phyloP scores from a whole-genome alignment of 1,140 invertebrate genomes.

The Cotesia vestalis region DNA sequence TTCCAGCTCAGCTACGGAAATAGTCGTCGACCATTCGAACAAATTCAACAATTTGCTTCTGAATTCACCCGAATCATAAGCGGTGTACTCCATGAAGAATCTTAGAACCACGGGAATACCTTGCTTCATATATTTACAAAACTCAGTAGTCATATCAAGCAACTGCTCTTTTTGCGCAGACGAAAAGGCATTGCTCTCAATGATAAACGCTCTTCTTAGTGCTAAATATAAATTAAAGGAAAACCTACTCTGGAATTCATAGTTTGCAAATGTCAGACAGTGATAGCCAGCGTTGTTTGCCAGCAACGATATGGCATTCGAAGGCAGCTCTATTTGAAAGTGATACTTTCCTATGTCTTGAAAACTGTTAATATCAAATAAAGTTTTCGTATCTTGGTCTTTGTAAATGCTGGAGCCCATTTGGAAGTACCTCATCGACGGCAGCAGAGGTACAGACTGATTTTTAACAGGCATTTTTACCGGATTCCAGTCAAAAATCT shows the following conservation, averaged over 20 bases:
- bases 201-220: conserved; percentile 55
- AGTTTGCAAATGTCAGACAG: conserved; percentile 55
- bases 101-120: conserved; percentile 57
- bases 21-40: conserved; percentile 55
- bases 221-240: conserved; percentile 60
- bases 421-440: conserved; percentile 56
- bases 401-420: conserved; percentile 54
- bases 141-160: conserved; percentile 53
- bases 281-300: conserved; percentile 58
- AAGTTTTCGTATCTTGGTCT: conserved; percentile 50
- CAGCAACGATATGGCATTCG: conserved; percentile 57
- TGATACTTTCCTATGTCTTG: conserved; percentile 55
- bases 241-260: conserved; percentile 60
- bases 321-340: conserved; percentile 53
- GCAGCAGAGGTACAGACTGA: conserved; percentile 48
- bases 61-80: conserved; percentile 50
- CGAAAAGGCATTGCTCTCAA: conserved; percentile 52
- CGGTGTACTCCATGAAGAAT: conserved; percentile 58
- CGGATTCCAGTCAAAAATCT: conserved; percentile 48
- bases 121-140: conserved; percentile 60
- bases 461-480: conserved; percentile 30
- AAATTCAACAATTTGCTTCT: conserved; percentile 50
- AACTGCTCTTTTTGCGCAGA: conserved; percentile 51
- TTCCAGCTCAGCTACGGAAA: conserved; percentile 48
- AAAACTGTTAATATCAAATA: conserved; percentile 57